These are phyloP conservation scores for Garrulus glandarius DNA, from an alignment of 2,797 vertebrate genomes.

Conservation along the genomic window DNA sequence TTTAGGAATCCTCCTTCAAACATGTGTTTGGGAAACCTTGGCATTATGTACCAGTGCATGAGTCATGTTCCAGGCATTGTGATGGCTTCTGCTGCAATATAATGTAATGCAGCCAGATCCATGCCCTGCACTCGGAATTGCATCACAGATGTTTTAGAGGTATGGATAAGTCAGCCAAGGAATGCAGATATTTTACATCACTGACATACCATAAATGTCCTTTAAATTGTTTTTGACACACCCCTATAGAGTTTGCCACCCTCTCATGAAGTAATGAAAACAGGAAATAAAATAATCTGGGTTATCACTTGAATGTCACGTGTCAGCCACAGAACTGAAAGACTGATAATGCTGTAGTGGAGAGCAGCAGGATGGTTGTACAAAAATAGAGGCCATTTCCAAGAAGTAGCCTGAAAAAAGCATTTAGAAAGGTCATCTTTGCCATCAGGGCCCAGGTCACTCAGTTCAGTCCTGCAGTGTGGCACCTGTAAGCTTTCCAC, in stretches of 20 bases:
- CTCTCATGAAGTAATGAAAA: background rate
- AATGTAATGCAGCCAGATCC: background rate
- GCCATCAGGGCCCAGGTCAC: background rate
- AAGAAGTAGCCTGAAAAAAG: background rate
- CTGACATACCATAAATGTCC: background rate
- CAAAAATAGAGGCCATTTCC: background rate
- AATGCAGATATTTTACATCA: background rate
- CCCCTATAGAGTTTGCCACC: background rate
- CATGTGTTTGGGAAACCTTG: background rate
- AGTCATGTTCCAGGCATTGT: constrained; percentile 16
- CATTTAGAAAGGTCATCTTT: background rate
- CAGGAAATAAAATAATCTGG: background rate
- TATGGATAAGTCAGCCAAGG: background rate
- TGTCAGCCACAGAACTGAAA: background rate
- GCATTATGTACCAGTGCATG: background rate
- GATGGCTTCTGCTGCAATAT: background rate
- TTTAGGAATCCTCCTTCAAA: constrained; percentile 4
- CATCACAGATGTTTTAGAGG: background rate
- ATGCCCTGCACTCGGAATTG: background rate
- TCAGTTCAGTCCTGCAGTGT: background rate
- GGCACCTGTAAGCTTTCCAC: background rate
- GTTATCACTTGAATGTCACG: background rate
- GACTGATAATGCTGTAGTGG: background rate
- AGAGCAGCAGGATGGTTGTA: background rate
- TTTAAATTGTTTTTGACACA: background rate